Evolutionary conservation across 2,888 invertebrate genomes (phyloP).

Genomic region (Doris montereyensis): DNA sequence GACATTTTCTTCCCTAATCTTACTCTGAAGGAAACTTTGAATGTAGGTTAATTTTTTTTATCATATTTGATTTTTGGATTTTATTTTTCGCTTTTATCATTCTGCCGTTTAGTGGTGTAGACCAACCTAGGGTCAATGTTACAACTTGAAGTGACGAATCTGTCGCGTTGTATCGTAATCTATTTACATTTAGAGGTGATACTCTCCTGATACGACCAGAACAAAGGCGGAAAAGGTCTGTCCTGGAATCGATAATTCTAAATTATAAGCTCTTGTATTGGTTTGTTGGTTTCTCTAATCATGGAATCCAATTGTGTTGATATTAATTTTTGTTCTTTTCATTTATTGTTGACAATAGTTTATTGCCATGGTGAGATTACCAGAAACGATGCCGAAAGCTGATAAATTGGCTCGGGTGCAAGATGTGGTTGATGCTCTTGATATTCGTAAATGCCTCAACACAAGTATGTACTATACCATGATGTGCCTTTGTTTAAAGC

Average conservation of each 20-base stretch:
- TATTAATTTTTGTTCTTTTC: too few relatives aligned
- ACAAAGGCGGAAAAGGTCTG: neutral
- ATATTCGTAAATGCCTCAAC: conserved; percentile 83
- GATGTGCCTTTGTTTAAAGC: too few relatives aligned
- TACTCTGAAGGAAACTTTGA: conserved; percentile 83
- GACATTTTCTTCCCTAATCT: conserved; percentile 87
- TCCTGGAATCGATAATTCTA: neutral
- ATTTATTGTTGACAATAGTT: conserved; percentile 74
- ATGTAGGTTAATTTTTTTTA: too few relatives aligned
- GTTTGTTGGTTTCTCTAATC: neutral
- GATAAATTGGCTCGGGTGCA: conserved; percentile 86
- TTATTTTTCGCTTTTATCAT: too few relatives aligned
- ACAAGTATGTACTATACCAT: too few relatives aligned
- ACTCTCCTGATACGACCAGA: too few relatives aligned
- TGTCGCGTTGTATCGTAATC: too few relatives aligned
- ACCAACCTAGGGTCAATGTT: too few relatives aligned
- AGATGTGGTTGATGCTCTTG: conserved; percentile 83
- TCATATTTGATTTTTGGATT: too few relatives aligned
- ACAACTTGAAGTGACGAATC: too few relatives aligned
- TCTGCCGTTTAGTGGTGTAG: too few relatives aligned
- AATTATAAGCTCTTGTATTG: neutral
- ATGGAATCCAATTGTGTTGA: neutral
- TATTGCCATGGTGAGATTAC: conserved; percentile 79
- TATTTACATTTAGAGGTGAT: too few relatives aligned
- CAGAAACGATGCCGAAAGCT: conserved; percentile 79